These are phyloP conservation scores for Salarias fasciatus DNA, from an alignment of 2,797 vertebrate species.

Conservation along the genomic window DNA sequence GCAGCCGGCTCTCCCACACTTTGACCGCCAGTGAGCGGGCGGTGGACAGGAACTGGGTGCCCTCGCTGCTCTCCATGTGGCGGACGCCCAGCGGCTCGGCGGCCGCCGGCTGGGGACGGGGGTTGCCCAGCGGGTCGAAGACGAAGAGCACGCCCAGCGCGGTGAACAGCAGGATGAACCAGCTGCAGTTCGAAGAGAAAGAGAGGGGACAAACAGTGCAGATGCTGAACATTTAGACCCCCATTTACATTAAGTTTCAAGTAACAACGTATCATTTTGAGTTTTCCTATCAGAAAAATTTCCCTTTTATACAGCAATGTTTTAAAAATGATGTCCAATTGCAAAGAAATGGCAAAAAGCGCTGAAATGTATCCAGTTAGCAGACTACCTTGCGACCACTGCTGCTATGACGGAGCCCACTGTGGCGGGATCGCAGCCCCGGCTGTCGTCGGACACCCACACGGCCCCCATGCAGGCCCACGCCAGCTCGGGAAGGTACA, in stretches of 20 bases:
- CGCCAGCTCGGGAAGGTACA: constrained; percentile 91
- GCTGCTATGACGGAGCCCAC: constrained; percentile 86
- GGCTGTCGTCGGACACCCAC: constrained; percentile 88
- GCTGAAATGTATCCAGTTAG: too few relatives aligned
- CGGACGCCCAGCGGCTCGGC: constrained; percentile 53
- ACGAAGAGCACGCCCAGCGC: constrained; percentile 87
- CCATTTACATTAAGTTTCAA: too few relatives aligned
- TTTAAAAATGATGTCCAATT: too few relatives aligned
- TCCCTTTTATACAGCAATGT: too few relatives aligned
- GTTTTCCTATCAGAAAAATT: too few relatives aligned
- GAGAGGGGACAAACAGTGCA: too few relatives aligned
- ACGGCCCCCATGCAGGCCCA: constrained; percentile 93
- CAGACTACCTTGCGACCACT: constrained; percentile 89
- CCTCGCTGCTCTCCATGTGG: constrained; percentile 88
- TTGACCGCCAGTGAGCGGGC: constrained; percentile 88
- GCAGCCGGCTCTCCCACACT: constrained; percentile 92
- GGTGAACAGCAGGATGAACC: constrained; percentile 92
- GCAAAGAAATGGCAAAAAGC: too few relatives aligned
- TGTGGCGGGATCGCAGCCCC: constrained; percentile 86
- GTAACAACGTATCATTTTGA: too few relatives aligned
- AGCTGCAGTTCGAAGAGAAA: constrained; percentile 78
- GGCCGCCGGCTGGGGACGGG: constrained; percentile 52
- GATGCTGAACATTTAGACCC: too few relatives aligned
- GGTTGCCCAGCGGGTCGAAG: constrained; percentile 92
- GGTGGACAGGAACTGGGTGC: constrained; percentile 87